Base-by-base conservation (phyloP, 2,888 invertebrate species). In the Dendrolimus houi region DNA sequence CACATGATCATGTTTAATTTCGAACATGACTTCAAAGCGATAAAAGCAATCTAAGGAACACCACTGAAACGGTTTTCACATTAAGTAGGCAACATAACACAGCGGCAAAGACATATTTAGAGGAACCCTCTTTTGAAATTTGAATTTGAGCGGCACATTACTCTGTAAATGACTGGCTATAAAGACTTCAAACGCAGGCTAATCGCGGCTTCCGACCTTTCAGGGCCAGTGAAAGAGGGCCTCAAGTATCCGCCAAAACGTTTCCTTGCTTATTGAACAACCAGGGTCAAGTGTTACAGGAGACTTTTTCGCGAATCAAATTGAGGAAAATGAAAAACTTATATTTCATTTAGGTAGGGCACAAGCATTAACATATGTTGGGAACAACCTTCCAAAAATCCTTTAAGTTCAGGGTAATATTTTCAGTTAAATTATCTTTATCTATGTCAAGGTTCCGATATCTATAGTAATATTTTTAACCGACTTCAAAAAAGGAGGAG, bases 151-250 rank as follows among this genome's bases (percentile, higher is more conserved):
- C 79, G 79, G 81, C 77, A 79, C 81, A 85, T 88, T 88, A 86
- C 80, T 79, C 76, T 74, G 79, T 77, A 80, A 86, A 87, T 84
- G 84, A 80, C 82, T 81, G 80, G 80, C 83, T 74, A 85, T 87
- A 88, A 87, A 86, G 86, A 87, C 85, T 82, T 87, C 86, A 87
- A 87, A 85, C 85, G 87, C 81, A 79, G 79, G 80, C 87, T 88
- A 88, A 88, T 88, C 87, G 85, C 75, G 81, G 81, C 85, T 87
- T 87, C 85, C 87, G 87, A 86, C 88, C 88, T 86, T 86, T 81
- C 68, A 78, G 73, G 68, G 47, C 47, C 70, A 72, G 72, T 77
- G 72, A 81, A 80, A 79, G 79, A 81, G 77, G 79, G 69, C 75
- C 72, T 68, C 77, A 75, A 83, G 81, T 82, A 81, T 77, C 76